Base-by-base conservation (phyloP, 2,888 invertebrate species). In the Bellardia bayeri region DNA sequence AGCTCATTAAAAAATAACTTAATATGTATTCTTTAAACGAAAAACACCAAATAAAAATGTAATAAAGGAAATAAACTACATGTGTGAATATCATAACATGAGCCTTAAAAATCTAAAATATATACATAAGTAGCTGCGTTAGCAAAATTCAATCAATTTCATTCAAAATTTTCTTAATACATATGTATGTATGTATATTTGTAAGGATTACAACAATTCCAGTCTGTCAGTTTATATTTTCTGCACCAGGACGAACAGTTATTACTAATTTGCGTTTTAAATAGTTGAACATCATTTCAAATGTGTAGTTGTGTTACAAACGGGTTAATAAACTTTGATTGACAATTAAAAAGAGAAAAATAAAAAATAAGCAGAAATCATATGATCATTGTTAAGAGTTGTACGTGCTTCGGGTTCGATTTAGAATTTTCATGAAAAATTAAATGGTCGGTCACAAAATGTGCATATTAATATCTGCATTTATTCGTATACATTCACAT, bases 341-440 rank as follows among this genome's bases (percentile, higher is more conserved):
- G 23, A 23, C 23, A 23, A 23, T 61, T 45, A 33, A 45, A 42
- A 61, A 74, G 23, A 45, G 13, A 61, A 61, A 16, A 40, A 7
- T 5, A 40, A 54, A 6, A 74, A 61, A 61, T 33, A n/a, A 30
- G 16, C 45, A 74, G n/a, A 61, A 61, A 61, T 33, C 8, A 49
- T 14, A 54, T 4, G 5, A 68, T 49, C 13, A 68, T 68, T 61
- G 61, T 49, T 61, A 61, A 74, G 30, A 45, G 74, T 61, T 63
- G 74, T 75, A 75, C 74, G 74, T 75, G 74, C 74, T 75, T 75
- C 49, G 74, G 49, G 33, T 75, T 61, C 16, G 9, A 75, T 75
- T 75, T 63, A 61, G 33, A 63, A 49, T 63, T 16, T 63, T 56
- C 30, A 45, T 63, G 7, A 33, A 61, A 49, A 11, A 74, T 30